A percentile compares a stretch with the other conserved stretches of the same genome.
Conservation (phyloP, 2,888 invertebrate genomes). For the Noctua pronuba region DNA sequence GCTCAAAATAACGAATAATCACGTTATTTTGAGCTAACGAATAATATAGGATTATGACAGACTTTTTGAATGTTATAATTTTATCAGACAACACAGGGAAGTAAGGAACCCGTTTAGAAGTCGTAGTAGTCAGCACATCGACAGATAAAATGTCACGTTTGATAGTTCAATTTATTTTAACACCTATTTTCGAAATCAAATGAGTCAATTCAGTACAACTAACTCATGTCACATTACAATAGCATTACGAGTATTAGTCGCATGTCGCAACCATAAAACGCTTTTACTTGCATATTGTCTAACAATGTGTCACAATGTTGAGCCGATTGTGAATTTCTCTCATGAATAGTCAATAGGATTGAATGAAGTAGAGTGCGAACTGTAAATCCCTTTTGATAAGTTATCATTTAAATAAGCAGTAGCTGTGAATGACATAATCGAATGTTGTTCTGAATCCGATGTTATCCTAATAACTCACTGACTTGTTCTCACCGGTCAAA, state of each 20-base stretch:
- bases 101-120: neutral
- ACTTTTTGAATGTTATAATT: neutral
- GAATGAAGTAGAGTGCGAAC: constrained; percentile 41
- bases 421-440: constrained; percentile 11
- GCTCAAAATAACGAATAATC: too few species aligned
- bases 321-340: constrained; percentile 63
- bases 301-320: constrained; percentile 59
- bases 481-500: neutral
- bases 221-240: constrained; percentile 45
- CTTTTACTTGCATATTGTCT: constrained; percentile 62
- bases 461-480: neutral
- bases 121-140: neutral
- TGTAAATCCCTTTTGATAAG: constrained; percentile 38
- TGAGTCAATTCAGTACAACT: constrained; percentile 9
- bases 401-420: constrained; percentile 17
- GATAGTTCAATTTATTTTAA: constrained; percentile 21
- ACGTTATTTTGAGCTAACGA: too few species aligned
- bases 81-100: neutral
- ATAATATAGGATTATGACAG: too few species aligned
- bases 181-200: constrained; percentile 4
- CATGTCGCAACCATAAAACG: constrained; percentile 51
- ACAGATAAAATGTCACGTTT: constrained; percentile 5
- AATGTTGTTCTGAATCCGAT: constrained; percentile 11
- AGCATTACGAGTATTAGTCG: constrained; percentile 39
- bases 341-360: constrained; percentile 62